phyloP scores from a whole-genome alignment of 2,113 vertebrate genomes.

The Dryoscopus gambensis region DNA sequence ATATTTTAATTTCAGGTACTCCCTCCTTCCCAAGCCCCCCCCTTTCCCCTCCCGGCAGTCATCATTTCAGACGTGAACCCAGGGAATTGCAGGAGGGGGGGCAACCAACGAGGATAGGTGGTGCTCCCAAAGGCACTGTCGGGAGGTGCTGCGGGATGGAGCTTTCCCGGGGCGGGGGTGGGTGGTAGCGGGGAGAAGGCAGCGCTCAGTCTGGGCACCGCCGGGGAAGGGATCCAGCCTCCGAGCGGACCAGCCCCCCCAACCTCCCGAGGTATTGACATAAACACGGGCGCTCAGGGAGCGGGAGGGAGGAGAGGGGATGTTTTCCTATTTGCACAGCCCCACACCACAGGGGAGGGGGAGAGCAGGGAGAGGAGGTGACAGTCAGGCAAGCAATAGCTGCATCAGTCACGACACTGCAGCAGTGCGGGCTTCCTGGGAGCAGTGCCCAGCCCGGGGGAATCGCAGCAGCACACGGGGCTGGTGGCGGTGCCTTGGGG shows the following conservation, averaged over 20 bases:
- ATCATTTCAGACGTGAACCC: neutral
- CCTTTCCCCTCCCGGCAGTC: neutral
- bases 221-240: neutral
- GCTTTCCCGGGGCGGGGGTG: neutral
- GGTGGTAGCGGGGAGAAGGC: neutral
- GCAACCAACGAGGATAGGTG: neutral
- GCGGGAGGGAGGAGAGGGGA: neutral
- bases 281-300: neutral
- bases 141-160: neutral
- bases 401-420: conserved; percentile 40
- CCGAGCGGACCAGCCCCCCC: neutral
- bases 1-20: neutral
- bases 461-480: neutral
- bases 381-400: neutral
- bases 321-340: neutral
- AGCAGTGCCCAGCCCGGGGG: neutral
- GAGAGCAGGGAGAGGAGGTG: neutral
- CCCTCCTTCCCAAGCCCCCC: neutral
- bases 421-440: conserved; percentile 39
- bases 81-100: neutral
- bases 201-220: neutral
- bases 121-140: neutral
- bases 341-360: neutral
- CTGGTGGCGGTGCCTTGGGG: neutral
- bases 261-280: neutral